Evolutionary conservation across 1,140 invertebrate genomes (phyloP), one percentile per base, ranked within the genome.

Genomic region (Wiebesia pumilae): DNA sequence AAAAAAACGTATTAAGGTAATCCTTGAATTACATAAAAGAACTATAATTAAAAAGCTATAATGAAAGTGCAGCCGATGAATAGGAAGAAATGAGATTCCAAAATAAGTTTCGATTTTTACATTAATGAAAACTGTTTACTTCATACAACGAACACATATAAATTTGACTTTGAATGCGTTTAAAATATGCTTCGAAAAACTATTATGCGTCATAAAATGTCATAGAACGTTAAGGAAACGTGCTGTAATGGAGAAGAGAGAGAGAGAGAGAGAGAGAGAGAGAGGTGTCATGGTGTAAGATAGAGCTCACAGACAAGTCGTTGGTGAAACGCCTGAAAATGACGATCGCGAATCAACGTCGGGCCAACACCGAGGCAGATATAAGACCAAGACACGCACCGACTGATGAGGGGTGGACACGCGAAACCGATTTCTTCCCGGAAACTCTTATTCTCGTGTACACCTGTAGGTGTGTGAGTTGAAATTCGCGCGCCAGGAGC

Each of bases 361-460:
- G 58, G 65, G 58, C 24, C 71, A 83, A 80, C 4, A 33, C 67
- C 7, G n/a, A 19, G 47, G 85, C 86, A 91, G 89, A 90, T 92
- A 91, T 91, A 92, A 91, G 89, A 81, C 87, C 80, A 84, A 90
- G 89, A 87, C 91, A 92, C 90, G 91, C 90, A 91, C 88, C 88
- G 73, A 78, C 90, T 92, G 90, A 92, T 90, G 92, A 91, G 88
- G 86, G 89, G 89, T 90, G 89, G 90, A 91, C 92, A 93, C 90
- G 92, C 92, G 87, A 93, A 92, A 91, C 90, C 90, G 89, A 92
- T 90, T 90, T 90, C 89, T 90, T 90, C 90, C 87, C 88, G 84
- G 89, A 90, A 92, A 87, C 83, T 82, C 87, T 90, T 89, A 91
- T 90, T 91, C 54, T 62, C 80, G 43, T 80, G 51, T 80, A 43